Base-by-base conservation (phyloP, 1,140 invertebrate genomes). In the Mycetomoellerius zeteki region DNA sequence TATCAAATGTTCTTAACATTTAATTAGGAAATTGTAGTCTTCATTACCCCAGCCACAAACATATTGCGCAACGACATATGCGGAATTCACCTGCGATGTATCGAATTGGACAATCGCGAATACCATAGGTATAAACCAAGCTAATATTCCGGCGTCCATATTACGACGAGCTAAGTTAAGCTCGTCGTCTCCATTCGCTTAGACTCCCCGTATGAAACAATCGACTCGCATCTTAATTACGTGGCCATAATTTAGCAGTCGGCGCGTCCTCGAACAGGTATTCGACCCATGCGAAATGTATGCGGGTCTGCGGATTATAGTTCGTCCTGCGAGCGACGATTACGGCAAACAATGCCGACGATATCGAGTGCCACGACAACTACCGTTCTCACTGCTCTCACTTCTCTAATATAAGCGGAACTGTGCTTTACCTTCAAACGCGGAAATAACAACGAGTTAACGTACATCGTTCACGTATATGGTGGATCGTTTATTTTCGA, bases 191-290 rank as follows among this genome's bases (percentile, higher is more conserved):
- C 24, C 24, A n/a, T 47, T 58, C 67, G 37, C n/a, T 16, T 30
- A 60, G 58, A 1, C 12, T n/a, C 24, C 62, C 12, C 56, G 52
- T 58, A 82, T 78, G 89, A 91, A 91, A 91, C 89, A 91, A 91
- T 89, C 88, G 69, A 65, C 85, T 86, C 88, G 82, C 88, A 85
- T 91, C 90, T 91, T 89, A 91, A 91, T 91, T 91, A 91, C 80
- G 33, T 52, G 52, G 60, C 56, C 72, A 91, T 91, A 91, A 91
- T 91, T 91, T 86, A 91, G 78, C 85, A 64, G 56, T 58, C 16
- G 58, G 24, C 60, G 85, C 58, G 77, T 89, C 78, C 77, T 73
- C 64, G 56, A 27, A 33, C 67, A 52, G 67, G 87, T 43, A 86
- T 87, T 64, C 73, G 62, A 78, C 75, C 62, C 52, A 78, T 75